Evolutionary conservation across 2,888 invertebrate species (phyloP).

Genomic region (Coleophora deauratella): DNA sequence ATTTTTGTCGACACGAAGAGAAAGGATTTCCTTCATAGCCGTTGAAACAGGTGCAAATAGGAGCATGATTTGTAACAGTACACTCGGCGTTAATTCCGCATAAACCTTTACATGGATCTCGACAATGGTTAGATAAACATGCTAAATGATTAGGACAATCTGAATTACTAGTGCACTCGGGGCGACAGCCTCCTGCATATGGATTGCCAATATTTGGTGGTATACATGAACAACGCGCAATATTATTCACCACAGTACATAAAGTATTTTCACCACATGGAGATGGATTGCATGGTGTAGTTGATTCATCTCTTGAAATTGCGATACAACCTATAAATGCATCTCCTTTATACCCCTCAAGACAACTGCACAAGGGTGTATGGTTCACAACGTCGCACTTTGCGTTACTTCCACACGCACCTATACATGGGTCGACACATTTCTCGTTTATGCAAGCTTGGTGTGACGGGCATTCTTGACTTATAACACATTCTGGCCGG

Average conservation of each 20-base stretch:
- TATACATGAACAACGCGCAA: slow-evolving; percentile 86
- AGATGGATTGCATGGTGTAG: slow-evolving; percentile 82
- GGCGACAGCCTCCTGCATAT: slow-evolving; percentile 87
- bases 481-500: slow-evolving; percentile 87
- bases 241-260: slow-evolving; percentile 80
- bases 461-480: slow-evolving; percentile 85
- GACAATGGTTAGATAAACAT: slow-evolving; percentile 88
- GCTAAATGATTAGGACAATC: slow-evolving; percentile 86
- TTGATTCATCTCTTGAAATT: slow-evolving; percentile 51
- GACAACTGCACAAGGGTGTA: slow-evolving; percentile 86
- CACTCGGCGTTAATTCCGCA: slow-evolving; percentile 91
- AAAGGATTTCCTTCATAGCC: slow-evolving; percentile 90
- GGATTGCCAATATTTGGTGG: slow-evolving; percentile 92
- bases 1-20: slow-evolving; percentile 79
- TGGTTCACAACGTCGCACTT: slow-evolving; percentile 86
- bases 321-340: slow-evolving; percentile 86
- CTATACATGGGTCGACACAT: slow-evolving; percentile 86
- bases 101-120: slow-evolving; percentile 88
- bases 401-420: slow-evolving; percentile 86
- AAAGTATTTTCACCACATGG: slow-evolving; percentile 91
- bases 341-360: slow-evolving; percentile 85
- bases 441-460: slow-evolving; percentile 87
- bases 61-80: slow-evolving; percentile 85
- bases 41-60: slow-evolving; percentile 84
- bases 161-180: slow-evolving; percentile 87